Percentiles rank a stretch among this genome's conserved stretches.
Evolutionary conservation across 2,113 vertebrate genomes (phyloP).

Genomic region (Peromyscus californicus): DNA sequence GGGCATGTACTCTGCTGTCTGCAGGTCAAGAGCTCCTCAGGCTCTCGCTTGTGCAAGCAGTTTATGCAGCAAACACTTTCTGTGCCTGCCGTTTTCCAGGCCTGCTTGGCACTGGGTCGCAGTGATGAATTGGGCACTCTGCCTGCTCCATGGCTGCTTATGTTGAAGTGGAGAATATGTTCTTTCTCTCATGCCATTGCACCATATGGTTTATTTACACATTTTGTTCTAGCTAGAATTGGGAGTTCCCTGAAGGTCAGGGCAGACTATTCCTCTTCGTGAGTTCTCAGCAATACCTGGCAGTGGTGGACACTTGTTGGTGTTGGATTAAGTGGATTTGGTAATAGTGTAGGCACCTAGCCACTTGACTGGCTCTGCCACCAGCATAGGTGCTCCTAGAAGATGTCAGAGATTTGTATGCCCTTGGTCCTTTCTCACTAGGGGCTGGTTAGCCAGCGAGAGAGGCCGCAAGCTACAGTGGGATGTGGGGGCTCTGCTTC

Average conservation of each 20-base stretch:
- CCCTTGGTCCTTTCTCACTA: not conserved
- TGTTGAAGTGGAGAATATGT: not conserved
- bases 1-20: not conserved
- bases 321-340: not conserved
- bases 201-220: not conserved
- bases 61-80: not conserved
- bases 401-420: not conserved
- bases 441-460: not conserved
- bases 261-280: not conserved
- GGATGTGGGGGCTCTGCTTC: not conserved
- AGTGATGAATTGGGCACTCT: not conserved
- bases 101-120: not conserved
- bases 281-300: not conserved
- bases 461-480: not conserved
- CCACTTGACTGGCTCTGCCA: not conserved
- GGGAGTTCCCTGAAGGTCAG: not conserved
- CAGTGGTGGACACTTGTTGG: not conserved
- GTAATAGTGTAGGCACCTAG: not conserved
- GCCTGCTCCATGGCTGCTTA: not conserved
- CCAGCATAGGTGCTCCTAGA: not conserved
- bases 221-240: not conserved
- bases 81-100: not conserved
- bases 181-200: not conserved
- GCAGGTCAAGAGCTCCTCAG: not conserved
- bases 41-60: not conserved